These are phyloP conservation scores for Arge pagana DNA, from an alignment of 2,888 invertebrate genomes.

Conservation along the genomic window DNA sequence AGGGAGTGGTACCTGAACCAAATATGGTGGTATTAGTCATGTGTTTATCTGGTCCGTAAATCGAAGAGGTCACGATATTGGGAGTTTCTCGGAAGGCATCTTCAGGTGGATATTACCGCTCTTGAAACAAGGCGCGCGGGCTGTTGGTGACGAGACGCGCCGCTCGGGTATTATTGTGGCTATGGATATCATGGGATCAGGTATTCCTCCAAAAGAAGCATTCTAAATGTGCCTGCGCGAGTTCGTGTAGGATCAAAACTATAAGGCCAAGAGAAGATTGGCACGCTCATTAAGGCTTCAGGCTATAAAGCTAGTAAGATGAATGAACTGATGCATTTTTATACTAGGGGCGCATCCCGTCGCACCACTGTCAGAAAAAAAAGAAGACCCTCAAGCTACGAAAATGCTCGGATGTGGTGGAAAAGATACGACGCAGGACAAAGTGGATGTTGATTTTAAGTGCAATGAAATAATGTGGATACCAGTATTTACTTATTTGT, in stretches of 20 bases:
- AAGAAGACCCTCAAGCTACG: background rate
- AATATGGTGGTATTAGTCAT: background rate
- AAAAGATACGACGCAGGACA: background rate
- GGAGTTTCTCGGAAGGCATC: background rate
- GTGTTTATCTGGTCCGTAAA: too few relatives aligned
- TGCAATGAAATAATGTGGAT: too few relatives aligned
- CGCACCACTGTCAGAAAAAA: background rate
- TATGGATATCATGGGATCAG: slow-evolving; percentile 3
- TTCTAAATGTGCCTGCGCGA: slow-evolving; percentile 6
- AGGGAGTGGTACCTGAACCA: background rate
- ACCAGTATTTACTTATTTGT: too few relatives aligned
- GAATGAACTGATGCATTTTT: too few relatives aligned
- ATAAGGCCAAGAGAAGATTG: slow-evolving; percentile 13
- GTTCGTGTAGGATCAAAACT: slow-evolving; percentile 11
- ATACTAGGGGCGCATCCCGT: too few relatives aligned
- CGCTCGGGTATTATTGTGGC: background rate
- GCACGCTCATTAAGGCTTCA: slow-evolving; percentile 7
- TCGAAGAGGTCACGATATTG: background rate
- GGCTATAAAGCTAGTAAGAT: background rate
- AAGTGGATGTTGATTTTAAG: too few relatives aligned
- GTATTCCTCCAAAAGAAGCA: slow-evolving; percentile 6
- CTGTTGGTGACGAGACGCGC: slow-evolving; percentile 15
- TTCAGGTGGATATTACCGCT: background rate
- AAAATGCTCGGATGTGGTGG: background rate
- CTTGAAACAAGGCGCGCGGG: slow-evolving; percentile 8